Evolutionary conservation across 2,888 invertebrate species (phyloP), one percentile per base, ranked within the genome.

Genomic region (Lymantria monacha): DNA sequence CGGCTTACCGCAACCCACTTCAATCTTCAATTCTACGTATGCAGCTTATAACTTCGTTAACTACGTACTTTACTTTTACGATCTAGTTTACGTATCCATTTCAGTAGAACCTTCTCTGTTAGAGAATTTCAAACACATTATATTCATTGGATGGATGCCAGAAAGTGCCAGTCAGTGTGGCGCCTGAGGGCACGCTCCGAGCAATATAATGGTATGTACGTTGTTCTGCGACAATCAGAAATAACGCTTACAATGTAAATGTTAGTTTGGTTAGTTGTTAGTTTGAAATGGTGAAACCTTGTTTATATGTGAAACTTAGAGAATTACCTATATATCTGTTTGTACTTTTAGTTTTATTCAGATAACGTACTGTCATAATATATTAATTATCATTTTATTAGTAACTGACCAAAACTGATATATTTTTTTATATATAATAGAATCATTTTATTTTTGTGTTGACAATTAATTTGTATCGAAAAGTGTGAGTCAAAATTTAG

Each of bases 81-180:
- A 55, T 44, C 53, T 46, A 48, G 52, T 57, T 51, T 48, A 56
- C 49, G 53, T 63, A 65, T 67, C 59, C 57, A 57, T 66, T 61
- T 44, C 8, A 41, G 37, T 13, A 37, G 51, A 40, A 36, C 43
- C 30, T 38, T 38, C 37, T 46, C 37, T 44, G 44, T 45, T 22
- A 15, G 51, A 55, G 53, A 46, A 54, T 63, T 61, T 55, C 45
- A 33, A n/a, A 47, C 51, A 48, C 49, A 61, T 59, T 54, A 53
- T 53, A 59, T 54, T 55, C 53, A 42, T 69, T 75, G 76, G 74
- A 66, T 22, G 42, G 15, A 41, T 30, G 73, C 76, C 76, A 74
- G 66, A 62, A 61, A 58, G 55, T 54, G 44, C 53, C 43, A 67
- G 72, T 47, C 69, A 49, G 15, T 50, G 44, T 14, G 66, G 68